A percentile compares a stretch with the other conserved stretches of the same genome.
Conservation (phyloP, 1,140 invertebrate genomes). For the Drosophila sucinea region DNA sequence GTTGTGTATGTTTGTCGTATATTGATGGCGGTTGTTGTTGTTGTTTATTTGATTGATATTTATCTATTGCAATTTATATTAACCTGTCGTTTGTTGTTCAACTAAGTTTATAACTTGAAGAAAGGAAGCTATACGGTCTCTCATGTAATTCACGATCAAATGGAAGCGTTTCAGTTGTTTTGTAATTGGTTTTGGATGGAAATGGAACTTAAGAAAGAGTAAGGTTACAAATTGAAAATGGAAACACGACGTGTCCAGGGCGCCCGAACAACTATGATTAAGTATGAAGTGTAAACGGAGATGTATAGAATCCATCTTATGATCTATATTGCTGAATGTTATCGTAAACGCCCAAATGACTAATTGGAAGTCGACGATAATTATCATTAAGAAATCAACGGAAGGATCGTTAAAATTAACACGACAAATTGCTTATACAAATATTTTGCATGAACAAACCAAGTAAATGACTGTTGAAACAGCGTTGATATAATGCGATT, state of each 20-base stretch:
- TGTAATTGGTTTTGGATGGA: not conserved
- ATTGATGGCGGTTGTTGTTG: not conserved
- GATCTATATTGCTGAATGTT: not conserved
- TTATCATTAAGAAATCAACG: not conserved
- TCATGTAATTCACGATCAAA: slow-evolving; percentile 4
- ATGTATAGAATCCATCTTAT: not conserved
- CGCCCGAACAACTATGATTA: not conserved
- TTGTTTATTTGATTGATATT: not conserved
- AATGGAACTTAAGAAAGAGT: not conserved
- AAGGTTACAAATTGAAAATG: not conserved
- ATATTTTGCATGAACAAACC: too few species aligned
- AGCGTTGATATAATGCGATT: not conserved
- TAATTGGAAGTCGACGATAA: not conserved
- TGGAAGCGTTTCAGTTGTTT: not conserved
- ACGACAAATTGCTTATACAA: too few species aligned
- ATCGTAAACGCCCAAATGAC: not conserved
- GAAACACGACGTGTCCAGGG: too few species aligned
- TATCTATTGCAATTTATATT: slow-evolving; percentile 2
- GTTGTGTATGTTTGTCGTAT: slow-evolving; percentile 1
- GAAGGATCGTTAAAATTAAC: too few species aligned
- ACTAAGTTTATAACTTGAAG: slow-evolving; percentile 1
- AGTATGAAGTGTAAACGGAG: not conserved
- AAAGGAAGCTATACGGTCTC: slow-evolving; percentile 2
- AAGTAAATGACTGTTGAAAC: too few species aligned
- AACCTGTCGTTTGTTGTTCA: not conserved